Conservation (phyloP, 2,113 vertebrate species). For the Rhabdomys dilectus region DNA sequence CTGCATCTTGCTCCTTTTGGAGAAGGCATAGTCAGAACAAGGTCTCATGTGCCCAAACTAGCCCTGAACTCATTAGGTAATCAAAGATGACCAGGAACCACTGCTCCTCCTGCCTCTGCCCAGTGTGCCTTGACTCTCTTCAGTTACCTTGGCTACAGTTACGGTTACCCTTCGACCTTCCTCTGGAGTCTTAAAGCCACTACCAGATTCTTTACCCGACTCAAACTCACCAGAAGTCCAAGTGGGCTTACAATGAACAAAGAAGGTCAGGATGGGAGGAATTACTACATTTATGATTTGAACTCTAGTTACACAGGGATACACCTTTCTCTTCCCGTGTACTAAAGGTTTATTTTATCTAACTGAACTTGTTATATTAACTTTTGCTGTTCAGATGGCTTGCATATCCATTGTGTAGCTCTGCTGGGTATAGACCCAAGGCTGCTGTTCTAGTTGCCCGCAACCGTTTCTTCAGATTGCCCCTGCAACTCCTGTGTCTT, state of each 20-base stretch:
- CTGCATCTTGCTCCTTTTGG: not conserved
- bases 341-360: not conserved
- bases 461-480: not conserved
- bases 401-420: not conserved
- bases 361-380: not conserved
- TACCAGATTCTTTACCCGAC: not conserved
- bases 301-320: not conserved
- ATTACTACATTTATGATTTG: not conserved
- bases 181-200: not conserved
- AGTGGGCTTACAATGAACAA: not conserved
- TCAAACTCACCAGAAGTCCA: not conserved
- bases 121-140: not conserved
- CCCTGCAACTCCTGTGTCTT: not conserved
- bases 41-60: not conserved
- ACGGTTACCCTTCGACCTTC: not conserved
- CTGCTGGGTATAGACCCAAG: not conserved
- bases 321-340: not conserved
- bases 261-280: not conserved
- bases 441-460: not conserved
- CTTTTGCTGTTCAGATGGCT: not conserved
- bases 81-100: not conserved
- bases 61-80: not conserved
- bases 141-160: not conserved
- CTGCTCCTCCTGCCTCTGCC: not conserved
- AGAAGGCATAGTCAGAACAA: not conserved